Evolutionary conservation across 2,888 invertebrate genomes (phyloP), one percentile per base, ranked within the genome.

Genomic region (Tinea trinotella): DNA sequence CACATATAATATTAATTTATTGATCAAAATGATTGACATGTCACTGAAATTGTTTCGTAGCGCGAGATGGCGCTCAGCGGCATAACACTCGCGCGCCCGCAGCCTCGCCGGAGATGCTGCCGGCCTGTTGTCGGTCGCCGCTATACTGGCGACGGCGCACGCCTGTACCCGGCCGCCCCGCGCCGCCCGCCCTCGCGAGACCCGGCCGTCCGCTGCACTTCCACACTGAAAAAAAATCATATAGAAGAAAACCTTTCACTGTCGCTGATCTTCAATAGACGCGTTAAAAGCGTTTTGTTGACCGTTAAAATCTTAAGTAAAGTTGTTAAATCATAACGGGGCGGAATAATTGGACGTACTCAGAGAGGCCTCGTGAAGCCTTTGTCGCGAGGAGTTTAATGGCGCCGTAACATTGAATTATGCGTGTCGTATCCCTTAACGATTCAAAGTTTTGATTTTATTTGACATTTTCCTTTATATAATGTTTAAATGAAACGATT

Each of bases 91-190:
- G 36, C 13, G 44, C 4, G 46, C 17, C n/a, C 7, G 46, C 19
- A 19, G 10, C 6, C n/a, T n/a, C n/a, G n/a, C n/a, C n/a, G 3
- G 19, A 46, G 17, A 17, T 2, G 17, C 17, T 13, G 46, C 46
- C 19, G 9, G 4, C n/a, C 18, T 3, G 17, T n/a, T 68, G 70
- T 65, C 70, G 64, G 63, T 64, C 68, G 68, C 70, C 68, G 62
- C 62, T 69, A 63, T 60, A 83, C 84, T 82, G 76, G 71, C 79
- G 79, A 72, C 68, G 76, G 80, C 82, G 81, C 82, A 78, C 74
- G 81, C 81, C 79, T 77, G 75, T 67, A 80, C 79, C 79, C 72
- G 76, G 70, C 72, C 65, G 57, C 67, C 74, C 71, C 74, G 68
- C 65, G 65, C 71, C 68, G 64, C 2, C 74, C 68, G n/a, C 65